Conservation (phyloP, 2,888 invertebrate species). For the Hydriomena furcata region DNA sequence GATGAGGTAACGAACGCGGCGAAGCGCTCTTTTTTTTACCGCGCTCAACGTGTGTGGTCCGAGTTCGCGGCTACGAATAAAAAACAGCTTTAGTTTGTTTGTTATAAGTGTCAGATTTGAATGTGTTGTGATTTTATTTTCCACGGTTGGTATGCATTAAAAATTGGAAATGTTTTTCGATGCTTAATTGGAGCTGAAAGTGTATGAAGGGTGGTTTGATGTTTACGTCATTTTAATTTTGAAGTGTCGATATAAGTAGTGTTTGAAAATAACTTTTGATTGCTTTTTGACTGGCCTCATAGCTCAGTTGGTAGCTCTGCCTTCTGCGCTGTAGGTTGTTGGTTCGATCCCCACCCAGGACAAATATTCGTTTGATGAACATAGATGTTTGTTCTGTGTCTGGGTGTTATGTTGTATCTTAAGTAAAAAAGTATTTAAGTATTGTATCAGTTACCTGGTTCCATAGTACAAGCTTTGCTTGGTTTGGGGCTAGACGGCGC, state of each 20-base stretch:
- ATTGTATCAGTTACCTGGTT: too few species aligned
- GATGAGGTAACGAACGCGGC: slow-evolving; percentile 82
- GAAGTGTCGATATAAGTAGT: slow-evolving; percentile 6
- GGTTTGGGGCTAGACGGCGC: too few species aligned
- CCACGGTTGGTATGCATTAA: slow-evolving; percentile 48
- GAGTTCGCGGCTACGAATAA: slow-evolving; percentile 18
- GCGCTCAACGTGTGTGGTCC: slow-evolving; percentile 78
- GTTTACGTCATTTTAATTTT: slow-evolving; percentile 9
- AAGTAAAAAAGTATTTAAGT: too few species aligned
- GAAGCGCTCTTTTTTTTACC: slow-evolving; percentile 81
- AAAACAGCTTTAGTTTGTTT: slow-evolving; percentile 16
- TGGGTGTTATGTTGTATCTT: too few species aligned
- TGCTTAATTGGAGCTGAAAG: slow-evolving; percentile 27
- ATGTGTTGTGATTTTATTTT: slow-evolving; percentile 39
- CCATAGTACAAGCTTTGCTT: too few species aligned
- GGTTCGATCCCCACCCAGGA: too few species aligned
- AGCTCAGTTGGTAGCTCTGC: too few species aligned
- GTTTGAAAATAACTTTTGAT: background rate
- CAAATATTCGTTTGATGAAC: too few species aligned
- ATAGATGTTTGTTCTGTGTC: too few species aligned
- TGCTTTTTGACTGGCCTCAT: too few species aligned
- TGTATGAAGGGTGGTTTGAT: slow-evolving; percentile 14
- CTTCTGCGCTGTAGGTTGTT: too few species aligned
- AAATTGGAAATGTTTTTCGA: slow-evolving; percentile 52
- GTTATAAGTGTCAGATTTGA: slow-evolving; percentile 25